A percentile compares a stretch with the other conserved stretches of the same genome.
Evolutionary conservation across 2,113 vertebrate species (phyloP).

Genomic region (Anoplopoma fimbria): DNA sequence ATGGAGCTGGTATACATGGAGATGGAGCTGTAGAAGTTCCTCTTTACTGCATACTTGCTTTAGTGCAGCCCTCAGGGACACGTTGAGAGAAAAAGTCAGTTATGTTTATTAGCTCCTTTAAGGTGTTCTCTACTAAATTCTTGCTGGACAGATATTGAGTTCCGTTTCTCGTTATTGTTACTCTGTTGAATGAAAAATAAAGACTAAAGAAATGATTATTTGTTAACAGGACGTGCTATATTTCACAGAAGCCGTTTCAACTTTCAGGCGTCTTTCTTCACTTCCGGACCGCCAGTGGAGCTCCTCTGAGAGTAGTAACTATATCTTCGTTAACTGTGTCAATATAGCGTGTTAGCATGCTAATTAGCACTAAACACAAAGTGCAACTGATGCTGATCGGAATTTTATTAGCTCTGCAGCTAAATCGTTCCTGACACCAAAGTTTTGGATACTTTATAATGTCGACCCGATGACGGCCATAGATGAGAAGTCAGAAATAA

Average conservation of each 20-base stretch:
- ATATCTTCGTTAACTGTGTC: too few relatives aligned
- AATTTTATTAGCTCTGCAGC: background rate
- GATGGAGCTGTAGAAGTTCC: background rate
- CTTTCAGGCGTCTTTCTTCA: background rate
- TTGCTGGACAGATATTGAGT: background rate
- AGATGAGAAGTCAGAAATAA: too few relatives aligned
- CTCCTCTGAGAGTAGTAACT: too few relatives aligned
- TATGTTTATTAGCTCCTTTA: background rate
- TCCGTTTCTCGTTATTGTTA: background rate
- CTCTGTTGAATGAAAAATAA: background rate
- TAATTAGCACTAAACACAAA: background rate
- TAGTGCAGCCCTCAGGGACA: background rate
- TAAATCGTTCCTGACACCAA: too few relatives aligned
- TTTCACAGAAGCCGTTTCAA: background rate
- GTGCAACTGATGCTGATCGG: background rate
- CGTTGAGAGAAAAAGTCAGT: too few relatives aligned
- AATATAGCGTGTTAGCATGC: background rate
- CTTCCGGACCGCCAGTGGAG: too few relatives aligned
- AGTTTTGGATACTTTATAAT: too few relatives aligned
- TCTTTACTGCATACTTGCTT: background rate
- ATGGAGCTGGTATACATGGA: slow-evolving; percentile 5
- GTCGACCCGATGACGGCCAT: too few relatives aligned
- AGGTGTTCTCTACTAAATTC: background rate
- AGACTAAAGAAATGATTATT: background rate
- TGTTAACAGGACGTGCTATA: background rate